These are phyloP conservation scores for Pachypeltis micranthus DNA, from an alignment of 1,140 invertebrate genomes.

Conservation along the genomic window DNA sequence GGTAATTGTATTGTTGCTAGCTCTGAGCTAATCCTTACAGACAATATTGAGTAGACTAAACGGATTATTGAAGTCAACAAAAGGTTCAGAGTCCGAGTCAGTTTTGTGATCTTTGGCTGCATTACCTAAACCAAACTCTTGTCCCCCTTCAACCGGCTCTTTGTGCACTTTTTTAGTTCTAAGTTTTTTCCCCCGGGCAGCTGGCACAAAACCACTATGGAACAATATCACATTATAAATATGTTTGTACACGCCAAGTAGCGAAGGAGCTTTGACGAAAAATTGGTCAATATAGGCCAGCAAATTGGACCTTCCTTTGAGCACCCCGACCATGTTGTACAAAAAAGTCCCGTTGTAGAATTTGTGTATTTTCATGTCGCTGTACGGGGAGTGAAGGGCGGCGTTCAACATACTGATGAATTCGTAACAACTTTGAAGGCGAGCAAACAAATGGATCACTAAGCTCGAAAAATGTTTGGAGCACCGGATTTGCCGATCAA, in stretches of 20 bases:
- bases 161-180: not conserved
- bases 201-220: not conserved
- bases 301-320: constrained; percentile 19
- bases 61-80: constrained; percentile 1
- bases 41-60: no score
- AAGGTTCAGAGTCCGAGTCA: constrained; percentile 6
- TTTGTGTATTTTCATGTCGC: constrained; percentile 40
- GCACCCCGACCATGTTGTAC: constrained; percentile 48
- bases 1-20: no score
- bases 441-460: constrained; percentile 53
- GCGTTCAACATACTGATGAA: constrained; percentile 50
- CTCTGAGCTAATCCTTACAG: no score
- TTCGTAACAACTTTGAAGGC: constrained; percentile 55
- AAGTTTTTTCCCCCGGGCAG: not conserved
- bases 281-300: constrained; percentile 15
- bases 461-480: constrained; percentile 43
- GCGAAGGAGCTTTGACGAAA: constrained; percentile 11
- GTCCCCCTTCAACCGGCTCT: not conserved
- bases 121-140: not conserved
- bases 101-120: no score
- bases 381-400: constrained; percentile 45
- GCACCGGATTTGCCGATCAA: constrained; percentile 44
- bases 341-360: constrained; percentile 58
- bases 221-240: not conserved
- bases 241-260: constrained; percentile 15